Conservation (phyloP, 1,140 invertebrate species). For the Zeugodacus cucurbitae region DNA sequence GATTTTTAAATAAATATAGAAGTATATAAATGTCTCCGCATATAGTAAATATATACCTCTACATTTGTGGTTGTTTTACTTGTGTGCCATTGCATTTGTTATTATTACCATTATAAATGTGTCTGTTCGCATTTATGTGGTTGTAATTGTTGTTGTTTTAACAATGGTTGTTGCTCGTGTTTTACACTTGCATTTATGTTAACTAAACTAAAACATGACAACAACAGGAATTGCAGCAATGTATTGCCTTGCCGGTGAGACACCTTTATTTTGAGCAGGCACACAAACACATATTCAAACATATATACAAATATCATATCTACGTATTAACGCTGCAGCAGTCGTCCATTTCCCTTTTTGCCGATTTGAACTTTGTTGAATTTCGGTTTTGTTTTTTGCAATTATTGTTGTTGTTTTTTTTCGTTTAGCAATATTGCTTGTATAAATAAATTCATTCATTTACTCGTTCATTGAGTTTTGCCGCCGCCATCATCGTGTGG, state of each 20-base stretch:
- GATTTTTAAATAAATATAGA: not conserved
- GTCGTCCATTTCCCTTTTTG: not conserved
- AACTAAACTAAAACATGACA: conserved; percentile 38
- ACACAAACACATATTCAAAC: not conserved
- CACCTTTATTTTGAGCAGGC: conserved; percentile 6
- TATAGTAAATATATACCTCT: not conserved
- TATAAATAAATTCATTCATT: not conserved
- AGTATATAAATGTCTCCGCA: not conserved
- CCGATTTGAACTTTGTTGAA: not conserved
- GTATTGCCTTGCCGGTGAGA: conserved; percentile 18
- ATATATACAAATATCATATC: not conserved
- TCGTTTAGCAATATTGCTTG: not conserved
- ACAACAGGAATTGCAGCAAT: conserved; percentile 32
- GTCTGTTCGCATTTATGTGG: not conserved
- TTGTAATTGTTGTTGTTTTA: not conserved
- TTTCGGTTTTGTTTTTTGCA: not conserved
- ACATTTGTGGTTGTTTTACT: not conserved
- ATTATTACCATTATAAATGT: not conserved
- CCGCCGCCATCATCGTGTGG: conserved; percentile 9
- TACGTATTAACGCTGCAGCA: not conserved
- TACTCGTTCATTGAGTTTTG: not conserved
- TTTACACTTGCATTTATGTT: conserved; percentile 38
- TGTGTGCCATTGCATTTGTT: not conserved
- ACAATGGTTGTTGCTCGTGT: conserved; percentile 1
- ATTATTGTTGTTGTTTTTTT: not conserved